Evolutionary conservation across 2,113 vertebrate genomes (phyloP).

Genomic region (Oostethus manadensis): DNA sequence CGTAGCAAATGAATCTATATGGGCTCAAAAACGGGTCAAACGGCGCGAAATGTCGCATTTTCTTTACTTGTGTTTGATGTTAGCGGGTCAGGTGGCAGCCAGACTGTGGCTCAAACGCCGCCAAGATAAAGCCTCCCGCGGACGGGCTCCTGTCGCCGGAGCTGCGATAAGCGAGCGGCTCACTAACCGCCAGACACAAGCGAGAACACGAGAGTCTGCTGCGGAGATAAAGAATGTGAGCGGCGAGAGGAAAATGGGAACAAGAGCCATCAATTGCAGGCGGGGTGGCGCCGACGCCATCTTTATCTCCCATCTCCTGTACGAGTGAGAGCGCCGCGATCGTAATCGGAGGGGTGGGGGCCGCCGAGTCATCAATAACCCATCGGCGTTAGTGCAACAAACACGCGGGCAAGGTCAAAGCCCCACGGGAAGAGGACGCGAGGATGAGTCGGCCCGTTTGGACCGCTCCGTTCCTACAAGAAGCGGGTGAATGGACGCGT

Average conservation of each 20-base stretch:
- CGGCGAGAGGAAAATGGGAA: slow-evolving; percentile 54
- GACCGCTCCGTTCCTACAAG: slow-evolving; percentile 16
- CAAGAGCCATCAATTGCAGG: slow-evolving; percentile 55
- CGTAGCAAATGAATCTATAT: no score
- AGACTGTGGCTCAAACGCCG: slow-evolving; percentile 32
- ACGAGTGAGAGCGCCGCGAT: slow-evolving; percentile 17
- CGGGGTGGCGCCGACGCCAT: slow-evolving; percentile 40
- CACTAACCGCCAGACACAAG: slow-evolving; percentile 38
- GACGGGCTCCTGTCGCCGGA: slow-evolving; percentile 47
- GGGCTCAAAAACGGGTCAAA: no score
- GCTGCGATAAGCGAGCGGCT: slow-evolving; percentile 62
- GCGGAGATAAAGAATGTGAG: slow-evolving; percentile 51
- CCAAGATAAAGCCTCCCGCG: slow-evolving; percentile 57
- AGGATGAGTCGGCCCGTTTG: slow-evolving; percentile 9
- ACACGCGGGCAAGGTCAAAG: slow-evolving; percentile 49
- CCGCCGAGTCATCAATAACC: slow-evolving; percentile 51
- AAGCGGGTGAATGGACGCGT: slow-evolving; percentile 17
- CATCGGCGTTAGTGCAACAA: slow-evolving; percentile 29
- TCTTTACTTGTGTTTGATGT: slow-evolving; percentile 7
- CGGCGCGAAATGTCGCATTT: no score
- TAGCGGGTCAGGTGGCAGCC: slow-evolving; percentile 15
- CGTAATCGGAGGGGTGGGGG: slow-evolving; percentile 35
- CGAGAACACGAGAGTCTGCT: slow-evolving; percentile 45
- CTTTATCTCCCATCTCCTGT: slow-evolving; percentile 40
- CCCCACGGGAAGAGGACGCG: slow-evolving; percentile 4